phyloP scores from a whole-genome alignment of 2,888 invertebrate genomes.

The Cephus spinipes region DNA sequence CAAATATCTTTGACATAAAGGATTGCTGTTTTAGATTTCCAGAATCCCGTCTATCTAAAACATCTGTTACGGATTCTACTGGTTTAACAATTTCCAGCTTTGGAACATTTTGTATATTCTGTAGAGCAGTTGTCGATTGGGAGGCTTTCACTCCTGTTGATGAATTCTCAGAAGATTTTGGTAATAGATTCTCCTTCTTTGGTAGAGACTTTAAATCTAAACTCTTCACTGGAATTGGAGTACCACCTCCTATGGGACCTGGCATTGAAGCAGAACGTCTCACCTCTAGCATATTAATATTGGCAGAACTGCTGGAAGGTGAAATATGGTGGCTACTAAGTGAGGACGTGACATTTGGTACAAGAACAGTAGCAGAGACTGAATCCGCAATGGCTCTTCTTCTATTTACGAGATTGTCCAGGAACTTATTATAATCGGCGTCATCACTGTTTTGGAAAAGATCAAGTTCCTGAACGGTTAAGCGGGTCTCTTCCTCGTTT shows the following conservation, averaged over 20 bases:
- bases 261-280: conserved; percentile 52
- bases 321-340: conserved; percentile 46
- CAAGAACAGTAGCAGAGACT: conserved; percentile 68
- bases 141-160: conserved; percentile 22
- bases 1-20: conserved; percentile 59
- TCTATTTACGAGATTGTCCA: conserved; percentile 81
- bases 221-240: conserved; percentile 61
- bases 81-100: conserved; percentile 38
- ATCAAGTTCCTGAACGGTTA: conserved; percentile 81
- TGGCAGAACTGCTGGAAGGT: conserved; percentile 35
- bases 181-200: conserved; percentile 44
- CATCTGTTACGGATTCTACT: conserved; percentile 34
- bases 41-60: conserved; percentile 44
- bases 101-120: conserved; percentile 27
- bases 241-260: conserved; percentile 63
- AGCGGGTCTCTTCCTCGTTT: conserved; percentile 83
- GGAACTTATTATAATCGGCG: conserved; percentile 79
- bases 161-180: conserved; percentile 34
- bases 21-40: conserved; percentile 42
- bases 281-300: conserved; percentile 36
- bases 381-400: conserved; percentile 79
- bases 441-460: conserved; percentile 83
- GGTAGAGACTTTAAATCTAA: conserved; percentile 47
- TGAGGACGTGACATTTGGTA: conserved; percentile 57
- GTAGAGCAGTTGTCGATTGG: conserved; percentile 24